A percentile compares a stretch with the other conserved stretches of the same genome.
Evolutionary conservation across 1,140 invertebrate genomes (phyloP).

Genomic region (Listronotus bonariensis): DNA sequence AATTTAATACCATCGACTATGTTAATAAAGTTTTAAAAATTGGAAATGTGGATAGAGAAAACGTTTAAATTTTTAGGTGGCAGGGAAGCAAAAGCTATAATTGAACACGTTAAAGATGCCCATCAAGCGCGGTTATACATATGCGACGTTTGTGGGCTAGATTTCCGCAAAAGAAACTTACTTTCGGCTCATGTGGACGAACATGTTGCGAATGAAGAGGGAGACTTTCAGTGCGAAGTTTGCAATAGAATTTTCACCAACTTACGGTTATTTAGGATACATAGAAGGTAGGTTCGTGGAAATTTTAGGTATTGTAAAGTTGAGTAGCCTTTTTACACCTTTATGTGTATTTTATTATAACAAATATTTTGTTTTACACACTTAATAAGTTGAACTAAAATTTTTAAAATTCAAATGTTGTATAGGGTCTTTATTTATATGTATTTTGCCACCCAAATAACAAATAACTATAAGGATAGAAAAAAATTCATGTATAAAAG

Average conservation of each 20-base stretch:
- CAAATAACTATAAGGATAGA: too few relatives aligned
- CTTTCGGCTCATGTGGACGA: slow-evolving; percentile 68
- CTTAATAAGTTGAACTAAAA: too few relatives aligned
- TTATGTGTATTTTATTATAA: neutral
- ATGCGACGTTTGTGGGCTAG: slow-evolving; percentile 71
- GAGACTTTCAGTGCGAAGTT: slow-evolving; percentile 68
- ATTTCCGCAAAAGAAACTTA: slow-evolving; percentile 66
- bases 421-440: too few relatives aligned
- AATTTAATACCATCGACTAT: too few relatives aligned
- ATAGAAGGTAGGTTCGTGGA: slow-evolving; percentile 44
- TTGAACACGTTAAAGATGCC: slow-evolving; percentile 62
- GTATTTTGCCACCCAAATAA: too few relatives aligned
- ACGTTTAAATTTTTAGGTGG: slow-evolving; percentile 52
- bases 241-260: slow-evolving; percentile 69
- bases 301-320: neutral
- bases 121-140: slow-evolving; percentile 71
- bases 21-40: too few relatives aligned
- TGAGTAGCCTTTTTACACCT: neutral
- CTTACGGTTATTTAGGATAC: slow-evolving; percentile 65
- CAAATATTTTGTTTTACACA: neutral
- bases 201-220: slow-evolving; percentile 64
- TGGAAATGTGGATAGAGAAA: neutral
- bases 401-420: too few relatives aligned
- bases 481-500: too few relatives aligned
- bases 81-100: slow-evolving; percentile 64